A percentile compares a stretch with the other conserved stretches of the same genome.
Evolutionary conservation across 2,113 vertebrate species (phyloP).

Genomic region (Petromus typicus): DNA sequence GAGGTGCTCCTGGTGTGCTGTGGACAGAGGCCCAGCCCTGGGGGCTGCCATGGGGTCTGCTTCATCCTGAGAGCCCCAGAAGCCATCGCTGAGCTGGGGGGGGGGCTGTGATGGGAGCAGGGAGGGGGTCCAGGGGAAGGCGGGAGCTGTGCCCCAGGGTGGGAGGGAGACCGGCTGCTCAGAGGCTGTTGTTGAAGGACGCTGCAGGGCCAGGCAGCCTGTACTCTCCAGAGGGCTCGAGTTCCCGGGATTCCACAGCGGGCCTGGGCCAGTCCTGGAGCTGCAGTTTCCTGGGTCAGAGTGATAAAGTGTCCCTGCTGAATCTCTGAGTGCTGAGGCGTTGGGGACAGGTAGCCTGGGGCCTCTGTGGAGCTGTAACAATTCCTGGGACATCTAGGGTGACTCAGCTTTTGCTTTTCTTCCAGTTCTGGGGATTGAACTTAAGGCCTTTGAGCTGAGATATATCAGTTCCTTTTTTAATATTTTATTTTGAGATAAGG

Average conservation of each 20-base stretch:
- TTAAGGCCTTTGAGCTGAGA: background rate
- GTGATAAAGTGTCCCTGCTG: background rate
- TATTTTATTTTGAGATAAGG: background rate
- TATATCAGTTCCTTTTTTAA: background rate
- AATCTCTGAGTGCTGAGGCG: background rate
- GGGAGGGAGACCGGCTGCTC: no score
- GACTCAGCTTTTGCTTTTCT: constrained; percentile 29
- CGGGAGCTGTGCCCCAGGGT: no score
- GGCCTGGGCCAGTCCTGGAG: background rate
- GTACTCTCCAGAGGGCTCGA: background rate
- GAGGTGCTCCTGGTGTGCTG: background rate
- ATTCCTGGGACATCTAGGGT: background rate
- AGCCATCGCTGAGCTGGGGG: background rate
- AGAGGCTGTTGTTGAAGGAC: no score
- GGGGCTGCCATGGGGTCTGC: background rate
- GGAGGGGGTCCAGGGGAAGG: no score
- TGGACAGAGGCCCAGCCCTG: background rate
- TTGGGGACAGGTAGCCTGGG: background rate
- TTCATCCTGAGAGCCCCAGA: background rate
- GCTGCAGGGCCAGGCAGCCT: background rate
- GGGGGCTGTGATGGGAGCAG: background rate
- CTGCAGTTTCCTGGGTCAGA: background rate
- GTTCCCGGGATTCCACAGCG: background rate
- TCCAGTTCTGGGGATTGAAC: background rate
- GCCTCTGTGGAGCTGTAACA: background rate